Base-by-base conservation (phyloP, 2,797 vertebrate species). In the Sebastolobus altivelis region DNA sequence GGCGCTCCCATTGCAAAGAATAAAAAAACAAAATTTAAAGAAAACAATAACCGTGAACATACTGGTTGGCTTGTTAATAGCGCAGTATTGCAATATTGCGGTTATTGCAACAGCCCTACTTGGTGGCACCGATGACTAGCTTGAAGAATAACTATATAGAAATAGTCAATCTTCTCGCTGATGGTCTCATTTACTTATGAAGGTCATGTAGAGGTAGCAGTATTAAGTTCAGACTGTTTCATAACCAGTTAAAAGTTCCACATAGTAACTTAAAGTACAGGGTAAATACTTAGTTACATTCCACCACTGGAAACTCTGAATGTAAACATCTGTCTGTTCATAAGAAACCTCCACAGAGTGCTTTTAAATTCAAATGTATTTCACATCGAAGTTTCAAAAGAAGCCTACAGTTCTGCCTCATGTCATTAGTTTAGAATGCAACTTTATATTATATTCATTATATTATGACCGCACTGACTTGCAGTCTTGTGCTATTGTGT, bases 401-500 rank as follows among this genome's bases (percentile, higher is more conserved):
- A 55, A 22, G 37, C 2, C n/a, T 10, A 1, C 27, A 8, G n/a
- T 4, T 62, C 46, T 13, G 14, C 55, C 14, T 22, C 20, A n/a
- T 9, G 20, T 5, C 25, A 11, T 33, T 2, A 46, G n/a, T 68
- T 59, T 20, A 29, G 3, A 43, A 9, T n/a, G 10, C 16, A 49
- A 60, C 49, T 52, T n/a, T 2, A 8, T 9, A 29, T 25, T 25
- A 25, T 25, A 25, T 25, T 25, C 25, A 25, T 71, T 54, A 12
- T 12, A 18, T 9, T 16, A 35, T 6, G 6, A 11, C 37, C 11
- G 22, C 22, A 13, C 7, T 38, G 62, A n/a, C 13, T 35, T 12
- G 35, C 65, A 10, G 61, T 77, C 80, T 77, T 68, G 84, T 35
- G 67, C 84, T 52, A 31, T 25, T 69, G 78, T 82, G 79, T 83